phyloP scores from a whole-genome alignment of 2,113 vertebrate genomes.

The Axis porcinus region DNA sequence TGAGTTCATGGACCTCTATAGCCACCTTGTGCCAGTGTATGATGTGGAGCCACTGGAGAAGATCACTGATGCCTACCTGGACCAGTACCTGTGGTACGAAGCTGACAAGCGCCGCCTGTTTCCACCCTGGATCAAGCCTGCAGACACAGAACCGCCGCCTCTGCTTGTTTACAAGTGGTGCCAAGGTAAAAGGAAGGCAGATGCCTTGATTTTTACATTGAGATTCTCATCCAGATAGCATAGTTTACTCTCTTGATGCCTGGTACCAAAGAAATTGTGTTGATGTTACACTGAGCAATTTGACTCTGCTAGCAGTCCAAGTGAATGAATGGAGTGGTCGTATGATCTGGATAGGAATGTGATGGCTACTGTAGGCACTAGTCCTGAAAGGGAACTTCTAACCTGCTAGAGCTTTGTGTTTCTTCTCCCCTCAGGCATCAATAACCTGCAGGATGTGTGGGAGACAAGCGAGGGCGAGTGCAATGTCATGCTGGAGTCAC shows the following conservation, averaged over 20 bases:
- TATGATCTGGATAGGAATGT: background rate
- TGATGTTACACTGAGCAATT: background rate
- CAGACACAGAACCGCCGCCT: constrained; percentile 97
- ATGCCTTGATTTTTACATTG: background rate
- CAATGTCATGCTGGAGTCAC: constrained; percentile 98
- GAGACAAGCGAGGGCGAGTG: constrained; percentile 97
- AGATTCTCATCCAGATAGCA: background rate
- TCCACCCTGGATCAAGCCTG: constrained; percentile 99
- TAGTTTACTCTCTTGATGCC: background rate
- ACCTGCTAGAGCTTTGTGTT: background rate
- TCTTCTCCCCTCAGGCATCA: constrained; percentile 86
- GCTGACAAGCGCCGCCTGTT: constrained; percentile 97
- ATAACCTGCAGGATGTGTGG: constrained; percentile 99
- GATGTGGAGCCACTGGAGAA: constrained; percentile 98
- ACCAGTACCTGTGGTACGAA: constrained; percentile 99
- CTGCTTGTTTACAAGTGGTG: constrained; percentile 99
- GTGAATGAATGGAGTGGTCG: background rate
- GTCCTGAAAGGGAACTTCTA: background rate
- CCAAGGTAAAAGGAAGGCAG: constrained; percentile 87
- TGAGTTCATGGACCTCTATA: constrained; percentile 99
- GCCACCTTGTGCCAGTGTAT: constrained; percentile 97
- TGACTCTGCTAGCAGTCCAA: background rate
- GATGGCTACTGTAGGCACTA: background rate
- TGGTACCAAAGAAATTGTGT: background rate
- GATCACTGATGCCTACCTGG: constrained; percentile 98